Evolutionary conservation across 2,113 vertebrate species (phyloP).

Genomic region (Felis catus): F.catus_Fca126_mat1.0 CM031413.1:99720501-99721000

Average conservation of each 20-base stretch:
- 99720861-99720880: no score
- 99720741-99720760: neutral
- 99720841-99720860: no score
- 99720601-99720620: neutral
- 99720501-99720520: neutral
- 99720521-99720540: neutral
- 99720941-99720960: no score
- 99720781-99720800: no score
- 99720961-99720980: no score
- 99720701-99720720: neutral
- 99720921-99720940: no score
- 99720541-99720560: neutral
- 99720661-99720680: conserved; percentile 11
- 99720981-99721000: neutral
- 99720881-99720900: no score
- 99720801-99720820: no score
- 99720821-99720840: no score
- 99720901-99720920: no score
- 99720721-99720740: neutral
- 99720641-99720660: neutral
- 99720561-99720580: neutral
- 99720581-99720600: neutral
- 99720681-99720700: neutral
- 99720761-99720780: neutral
- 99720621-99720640: neutral